Percentiles rank a stretch among this genome's conserved stretches.
Conservation (phyloP, 2,113 vertebrate species). For the Anguilla japonica region DNA sequence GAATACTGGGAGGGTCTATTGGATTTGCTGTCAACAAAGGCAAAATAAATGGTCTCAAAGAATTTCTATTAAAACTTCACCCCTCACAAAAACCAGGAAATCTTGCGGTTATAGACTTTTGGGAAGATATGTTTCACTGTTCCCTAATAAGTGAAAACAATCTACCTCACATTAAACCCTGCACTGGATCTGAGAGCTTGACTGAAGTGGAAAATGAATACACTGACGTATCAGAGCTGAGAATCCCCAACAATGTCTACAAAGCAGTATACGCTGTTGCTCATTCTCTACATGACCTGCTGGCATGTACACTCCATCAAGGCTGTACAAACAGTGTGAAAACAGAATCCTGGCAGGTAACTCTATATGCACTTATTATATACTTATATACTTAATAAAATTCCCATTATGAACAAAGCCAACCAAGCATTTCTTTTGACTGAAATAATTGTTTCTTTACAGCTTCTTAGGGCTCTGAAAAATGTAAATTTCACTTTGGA, state of each 20-base stretch:
- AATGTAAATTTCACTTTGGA: slow-evolving; percentile 1
- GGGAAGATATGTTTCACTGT: background rate
- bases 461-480: background rate
- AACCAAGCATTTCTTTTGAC: background rate
- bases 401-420: background rate
- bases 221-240: slow-evolving; percentile 4
- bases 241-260: slow-evolving; percentile 23
- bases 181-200: background rate
- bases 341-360: slow-evolving; percentile 6
- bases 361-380: background rate
- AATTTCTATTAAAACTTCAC: slow-evolving; percentile 59
- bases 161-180: background rate
- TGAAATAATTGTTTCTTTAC: background rate
- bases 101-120: background rate
- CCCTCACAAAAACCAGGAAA: slow-evolving; percentile 35
- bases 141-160: background rate
- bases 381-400: background rate
- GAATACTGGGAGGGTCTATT: slow-evolving; percentile 57
- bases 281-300: background rate
- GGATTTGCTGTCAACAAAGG: slow-evolving; percentile 63
- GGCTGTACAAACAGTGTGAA: background rate
- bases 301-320: background rate
- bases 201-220: background rate
- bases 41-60: slow-evolving; percentile 58
- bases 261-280: slow-evolving; percentile 23